These are phyloP conservation scores for Pseudomyrmex dendroicus DNA, from an alignment of 1,140 invertebrate genomes.

Conservation along the genomic window DNA sequence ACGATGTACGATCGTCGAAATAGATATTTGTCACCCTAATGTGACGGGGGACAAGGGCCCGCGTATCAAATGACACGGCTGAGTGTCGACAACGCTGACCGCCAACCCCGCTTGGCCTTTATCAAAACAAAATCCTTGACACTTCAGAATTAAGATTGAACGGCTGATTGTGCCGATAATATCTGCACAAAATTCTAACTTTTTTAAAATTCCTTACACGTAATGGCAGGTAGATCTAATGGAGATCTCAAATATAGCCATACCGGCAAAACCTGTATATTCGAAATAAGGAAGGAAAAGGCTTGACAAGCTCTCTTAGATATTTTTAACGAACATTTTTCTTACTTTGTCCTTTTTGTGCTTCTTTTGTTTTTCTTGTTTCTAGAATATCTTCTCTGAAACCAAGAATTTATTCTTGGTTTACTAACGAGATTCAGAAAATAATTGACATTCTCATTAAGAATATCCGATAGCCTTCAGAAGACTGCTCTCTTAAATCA, in stretches of 20 bases:
- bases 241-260: background rate
- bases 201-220: conserved; percentile 7
- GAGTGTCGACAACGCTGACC: conserved; percentile 49
- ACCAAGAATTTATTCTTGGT: too few relatives aligned
- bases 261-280: too few relatives aligned
- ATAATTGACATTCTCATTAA: too few relatives aligned
- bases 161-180: conserved; percentile 29
- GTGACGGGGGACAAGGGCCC: conserved; percentile 48
- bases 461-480: too few relatives aligned
- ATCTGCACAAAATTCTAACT: conserved; percentile 30
- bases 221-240: background rate
- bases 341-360: too few relatives aligned
- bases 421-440: too few relatives aligned
- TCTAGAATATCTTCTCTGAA: too few relatives aligned
- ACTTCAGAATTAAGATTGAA: conserved; percentile 38
- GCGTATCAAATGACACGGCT: conserved; percentile 60
- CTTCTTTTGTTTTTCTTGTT: too few relatives aligned
- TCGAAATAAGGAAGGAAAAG: too few relatives aligned
- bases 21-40: conserved; percentile 72
- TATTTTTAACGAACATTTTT: too few relatives aligned
- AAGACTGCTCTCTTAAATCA: too few relatives aligned
- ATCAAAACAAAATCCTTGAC: conserved; percentile 31
- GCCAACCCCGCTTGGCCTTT: conserved; percentile 4
- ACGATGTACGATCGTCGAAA: conserved; percentile 61
- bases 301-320: too few relatives aligned